Base-by-base conservation (phyloP, 2,888 invertebrate species). In the Malachius bipustulatus region DNA sequence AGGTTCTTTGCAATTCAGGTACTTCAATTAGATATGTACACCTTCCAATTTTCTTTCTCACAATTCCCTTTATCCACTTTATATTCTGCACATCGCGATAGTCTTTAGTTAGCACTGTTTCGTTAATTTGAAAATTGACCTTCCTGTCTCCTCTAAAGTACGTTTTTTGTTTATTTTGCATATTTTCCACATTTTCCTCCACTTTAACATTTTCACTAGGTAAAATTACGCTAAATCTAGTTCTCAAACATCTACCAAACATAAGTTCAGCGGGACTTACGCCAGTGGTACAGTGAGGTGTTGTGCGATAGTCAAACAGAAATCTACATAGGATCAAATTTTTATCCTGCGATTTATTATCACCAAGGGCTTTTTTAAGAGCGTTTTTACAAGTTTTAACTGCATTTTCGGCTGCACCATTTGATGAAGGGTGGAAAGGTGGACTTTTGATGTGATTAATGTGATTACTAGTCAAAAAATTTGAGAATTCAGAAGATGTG, bases 341-440 rank as follows among this genome's bases (percentile, higher is more conserved):
- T 6, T 8, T 10, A 29, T 29, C 29, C 6, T 8, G n/a, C 6
- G n/a, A 12, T 29, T 32, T 35, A 2, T 3, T 4, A 11, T 38
- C 30, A 11, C 14, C 2, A 10, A 40, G 9, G 9, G 26, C 29
- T 12, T 19, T 34, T 16, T 37, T 32, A 19, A 40, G 13, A 16
- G 28, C 32, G 3, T 27, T 35, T 37, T 44, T 45, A 10, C 40
- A 15, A 6, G 36, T 44, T 24, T 37, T 38, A 1, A 42, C 45
- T 4, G 38, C 24, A 15, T 38, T 44, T 40, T 47, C 49, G 4
- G 45, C 49, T 30, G 37, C 33, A 4, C 50, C 49, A 32, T 52
- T 52, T 13, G 45, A 46, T 13, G 41, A 36, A 4, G 48, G 43
- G 16, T 45, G 45, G 26, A 44, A 51, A 3, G 49, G 45, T 9